Base-by-base conservation (phyloP, 2,113 vertebrate genomes). In the Oophaga pumilio region DNA sequence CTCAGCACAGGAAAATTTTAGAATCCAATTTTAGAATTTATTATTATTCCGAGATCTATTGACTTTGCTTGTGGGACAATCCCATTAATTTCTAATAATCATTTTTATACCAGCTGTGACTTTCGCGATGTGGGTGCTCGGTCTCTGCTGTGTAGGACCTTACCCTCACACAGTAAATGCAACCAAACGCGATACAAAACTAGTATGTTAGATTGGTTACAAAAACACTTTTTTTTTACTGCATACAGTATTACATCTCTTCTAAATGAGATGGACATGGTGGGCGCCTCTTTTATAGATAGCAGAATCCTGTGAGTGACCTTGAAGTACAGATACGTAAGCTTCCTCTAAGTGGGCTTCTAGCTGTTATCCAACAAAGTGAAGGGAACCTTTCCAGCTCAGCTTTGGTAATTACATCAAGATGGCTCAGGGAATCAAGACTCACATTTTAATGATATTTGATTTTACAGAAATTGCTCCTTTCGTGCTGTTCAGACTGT, bases 321-420 rank as follows among this genome's bases (percentile, higher is more conserved):
- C 56, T 26, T 86, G 76, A 14, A 28, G 56, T 50, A 43, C 28
- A 49, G 43, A 74, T 74, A 22, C 17, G 50, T 49, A 20, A 49
- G 8, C 71, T 50, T 69, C 26, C 11, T 78, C n/a, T 68, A 56
- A 68, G n/a, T 64, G 43, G 43, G 66, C 49, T 66, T 62, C 53
- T 76, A 49, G 68, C 57, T 71, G 53, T 85, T 78, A 86, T 78
- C 59, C 52, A 62, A 79, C 12, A 78, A 43, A 53, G 15, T 26
- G 26, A 49, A 0, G 17, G 49, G n/a, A 78, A n/a, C 18, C 60
- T 28, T 24, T 62, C 15, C 33, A 50, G 60, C 52, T 43, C 53
- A 33, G n/a, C 24, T 76, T 52, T 62, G 18, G 13, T 68, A 66
- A 86, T 86, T 24, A 78, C n/a, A 68, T 33, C 60, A 86, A 86